Evolutionary conservation across 2,797 vertebrate genomes (phyloP).

Genomic region (Scolopax bukidnonensis): DNA sequence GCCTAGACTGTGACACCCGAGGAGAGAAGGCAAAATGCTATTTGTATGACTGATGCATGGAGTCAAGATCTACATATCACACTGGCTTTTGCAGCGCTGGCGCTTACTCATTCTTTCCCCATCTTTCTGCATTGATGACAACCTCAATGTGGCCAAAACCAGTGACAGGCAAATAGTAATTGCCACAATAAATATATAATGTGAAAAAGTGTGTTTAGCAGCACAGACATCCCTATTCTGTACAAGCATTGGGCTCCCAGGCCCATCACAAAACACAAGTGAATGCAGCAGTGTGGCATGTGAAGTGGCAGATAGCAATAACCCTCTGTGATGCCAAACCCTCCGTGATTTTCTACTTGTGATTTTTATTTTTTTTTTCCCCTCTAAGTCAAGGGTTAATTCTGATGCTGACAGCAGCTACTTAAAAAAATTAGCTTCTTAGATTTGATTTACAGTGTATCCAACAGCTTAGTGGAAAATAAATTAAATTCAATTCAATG

Average conservation of each 20-base stretch:
- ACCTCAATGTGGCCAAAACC: background rate
- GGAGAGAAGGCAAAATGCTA: constrained; percentile 20
- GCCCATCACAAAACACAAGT: constrained; percentile 17
- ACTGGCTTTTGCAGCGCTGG: background rate
- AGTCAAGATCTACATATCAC: background rate
- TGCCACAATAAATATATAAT: background rate
- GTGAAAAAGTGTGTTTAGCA: background rate
- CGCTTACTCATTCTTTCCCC: background rate
- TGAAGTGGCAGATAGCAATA: background rate
- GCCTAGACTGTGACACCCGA: constrained; percentile 1
- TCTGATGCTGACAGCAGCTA: constrained; percentile 41
- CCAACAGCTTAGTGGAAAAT: constrained; percentile 45
- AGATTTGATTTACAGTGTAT: constrained; percentile 61
- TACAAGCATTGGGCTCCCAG: background rate
- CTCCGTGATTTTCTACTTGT: background rate
- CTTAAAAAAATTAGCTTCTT: constrained; percentile 64
- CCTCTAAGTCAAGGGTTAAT: constrained; percentile 48
- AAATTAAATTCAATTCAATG: constrained; percentile 44
- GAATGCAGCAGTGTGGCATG: background rate
- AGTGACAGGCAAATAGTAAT: background rate
- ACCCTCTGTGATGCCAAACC: background rate
- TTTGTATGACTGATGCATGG: background rate
- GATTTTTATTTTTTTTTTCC: background rate
- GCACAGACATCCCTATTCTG: background rate
- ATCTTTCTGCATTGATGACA: background rate